Percentiles rank a stretch among this genome's conserved stretches.
phyloP scores from a whole-genome alignment of 2,113 vertebrate species.

The Megaceryle maxima region DNA sequence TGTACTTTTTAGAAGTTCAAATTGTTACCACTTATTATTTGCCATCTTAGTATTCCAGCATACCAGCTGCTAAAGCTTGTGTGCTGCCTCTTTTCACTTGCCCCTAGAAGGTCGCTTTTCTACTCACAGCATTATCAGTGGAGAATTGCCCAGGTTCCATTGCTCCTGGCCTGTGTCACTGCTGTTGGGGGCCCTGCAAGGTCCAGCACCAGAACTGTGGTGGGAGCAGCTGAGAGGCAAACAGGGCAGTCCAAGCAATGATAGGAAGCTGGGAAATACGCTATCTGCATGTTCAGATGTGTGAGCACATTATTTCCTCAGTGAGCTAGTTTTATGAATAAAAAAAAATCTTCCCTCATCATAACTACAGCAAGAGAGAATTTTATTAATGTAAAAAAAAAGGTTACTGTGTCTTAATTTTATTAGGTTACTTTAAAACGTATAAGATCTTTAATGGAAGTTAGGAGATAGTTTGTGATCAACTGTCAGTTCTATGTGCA shows the following conservation, averaged over 20 bases:
- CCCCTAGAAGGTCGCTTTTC: background rate
- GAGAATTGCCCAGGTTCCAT: fast-evolving
- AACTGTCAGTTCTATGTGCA: slow-evolving; percentile 38
- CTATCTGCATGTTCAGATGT: background rate
- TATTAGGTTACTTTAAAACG: slow-evolving; percentile 41
- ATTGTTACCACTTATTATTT: background rate
- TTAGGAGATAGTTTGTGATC: slow-evolving; percentile 31
- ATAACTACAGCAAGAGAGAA: background rate
- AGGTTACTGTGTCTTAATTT: slow-evolving; percentile 56
- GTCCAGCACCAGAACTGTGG: background rate
- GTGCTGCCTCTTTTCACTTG: background rate
- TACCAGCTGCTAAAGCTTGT: background rate
- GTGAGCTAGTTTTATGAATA: slow-evolving; percentile 36
- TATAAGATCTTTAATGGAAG: background rate
- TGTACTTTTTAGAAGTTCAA: background rate
- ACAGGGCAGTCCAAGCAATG: background rate
- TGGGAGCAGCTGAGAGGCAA: background rate
- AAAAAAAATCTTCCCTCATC: background rate
- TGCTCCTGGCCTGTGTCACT: fast-evolving
- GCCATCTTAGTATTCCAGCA: background rate
- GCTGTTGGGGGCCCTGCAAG: background rate
- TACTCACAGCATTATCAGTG: background rate
- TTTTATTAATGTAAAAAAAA: slow-evolving; percentile 21
- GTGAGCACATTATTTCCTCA: background rate
- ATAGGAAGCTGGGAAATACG: background rate